Base-by-base conservation (phyloP, 2,113 vertebrate genomes). In the Grus americana region DNA sequence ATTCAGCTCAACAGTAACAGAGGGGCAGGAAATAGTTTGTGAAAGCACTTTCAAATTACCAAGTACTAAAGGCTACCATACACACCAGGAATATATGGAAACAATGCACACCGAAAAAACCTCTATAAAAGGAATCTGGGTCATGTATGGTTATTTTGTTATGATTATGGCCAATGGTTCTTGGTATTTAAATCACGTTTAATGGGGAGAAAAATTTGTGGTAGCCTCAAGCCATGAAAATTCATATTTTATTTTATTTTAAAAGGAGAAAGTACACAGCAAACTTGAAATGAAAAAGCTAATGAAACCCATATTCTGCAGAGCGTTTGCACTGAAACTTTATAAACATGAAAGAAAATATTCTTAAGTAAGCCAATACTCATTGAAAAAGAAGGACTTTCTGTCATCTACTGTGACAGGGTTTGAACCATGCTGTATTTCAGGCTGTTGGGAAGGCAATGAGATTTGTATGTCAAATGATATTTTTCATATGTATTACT, bases 121-220 rank as follows among this genome's bases (percentile, higher is more conserved):
- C 63, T 86, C 95, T 92, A 66, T 93, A 72, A 95, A 96, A 86
- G 20, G 93, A 85, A 97, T 95, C 96, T 97, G 88, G 94, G 92
- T 94, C 90, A 92, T 91, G 93, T 46, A 95, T 93, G 91, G 89
- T 91, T 97, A 91, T 97, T 92, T 95, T 96, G 67, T 96, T 91
- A 84, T 79, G 94, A 95, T 95, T 93, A 83, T 15, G 78, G 92
- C 93, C 90, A 97, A 96, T 54, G 46, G 78, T 93, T 95, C 95
- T 93, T 58, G 94, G 87, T 93, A 97, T 87, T 98, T 96, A 98
- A 98, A 97, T 96, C 73, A 49, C 50, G 72, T 97, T 97, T 97
- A 95, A 96, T 92, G 79, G 86, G 91, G 95, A 95, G 66, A 97
- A 97, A 97, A 96, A 94, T 30, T 80, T 90, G 90, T 94, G 95